Conservation (phyloP, 2,113 vertebrate species). For the Xenopus borealis region DNA sequence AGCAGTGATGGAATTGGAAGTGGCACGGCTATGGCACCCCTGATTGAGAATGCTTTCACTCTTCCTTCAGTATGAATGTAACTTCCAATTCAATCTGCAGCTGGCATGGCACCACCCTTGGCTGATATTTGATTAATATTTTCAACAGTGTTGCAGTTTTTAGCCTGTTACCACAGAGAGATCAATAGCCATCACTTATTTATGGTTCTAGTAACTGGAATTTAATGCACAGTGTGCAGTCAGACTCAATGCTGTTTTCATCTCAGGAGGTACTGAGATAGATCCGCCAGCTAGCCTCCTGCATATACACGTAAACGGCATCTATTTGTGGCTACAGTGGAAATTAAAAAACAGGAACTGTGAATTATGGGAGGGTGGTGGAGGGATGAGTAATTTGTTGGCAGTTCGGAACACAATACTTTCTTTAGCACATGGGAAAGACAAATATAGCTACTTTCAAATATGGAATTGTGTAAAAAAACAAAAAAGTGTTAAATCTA, state of each 20-base stretch:
- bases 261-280: constrained; percentile 46
- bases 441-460: constrained; percentile 31
- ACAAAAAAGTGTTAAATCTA: constrained; percentile 36
- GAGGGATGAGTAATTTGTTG: constrained; percentile 33
- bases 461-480: constrained; percentile 29
- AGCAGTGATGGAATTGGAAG: too few species aligned
- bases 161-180: constrained; percentile 51
- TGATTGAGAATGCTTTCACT: neutral
- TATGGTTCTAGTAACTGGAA: constrained; percentile 58
- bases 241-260: constrained; percentile 49
- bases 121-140: neutral
- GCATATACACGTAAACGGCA: constrained; percentile 47
- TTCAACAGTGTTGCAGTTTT: constrained; percentile 44
- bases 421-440: constrained; percentile 30
- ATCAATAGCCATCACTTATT: constrained; percentile 58
- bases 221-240: constrained; percentile 57
- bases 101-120: neutral
- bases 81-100: neutral
- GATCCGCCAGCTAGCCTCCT: constrained; percentile 49
- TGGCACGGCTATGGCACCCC: too few species aligned
- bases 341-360: constrained; percentile 13
- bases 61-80: neutral
- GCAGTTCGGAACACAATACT: constrained; percentile 20
- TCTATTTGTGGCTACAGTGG: constrained; percentile 14
- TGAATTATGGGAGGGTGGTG: constrained; percentile 6